Evolutionary conservation across 2,113 vertebrate genomes (phyloP).

Genomic region (Platycercus adscitus): DNA sequence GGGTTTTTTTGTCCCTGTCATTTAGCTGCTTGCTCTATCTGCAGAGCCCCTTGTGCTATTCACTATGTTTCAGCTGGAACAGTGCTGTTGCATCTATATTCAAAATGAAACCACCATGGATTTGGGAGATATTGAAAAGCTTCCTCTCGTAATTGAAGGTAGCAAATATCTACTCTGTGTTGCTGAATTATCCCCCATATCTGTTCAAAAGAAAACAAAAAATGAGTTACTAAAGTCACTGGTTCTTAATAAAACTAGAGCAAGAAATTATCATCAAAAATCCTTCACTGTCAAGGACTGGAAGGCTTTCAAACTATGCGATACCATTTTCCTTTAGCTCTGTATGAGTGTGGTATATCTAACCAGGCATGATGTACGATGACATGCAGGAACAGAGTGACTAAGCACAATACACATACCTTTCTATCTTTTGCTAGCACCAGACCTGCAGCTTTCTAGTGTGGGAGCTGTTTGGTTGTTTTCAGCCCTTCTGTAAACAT

Average conservation of each 20-base stretch:
- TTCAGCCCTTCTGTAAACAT: not conserved
- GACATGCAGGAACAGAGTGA: not conserved
- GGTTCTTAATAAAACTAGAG: not conserved
- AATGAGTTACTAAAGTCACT: not conserved
- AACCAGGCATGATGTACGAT: not conserved
- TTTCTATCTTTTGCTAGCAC: not conserved
- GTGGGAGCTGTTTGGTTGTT: not conserved
- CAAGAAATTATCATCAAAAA: not conserved
- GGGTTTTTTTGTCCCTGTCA: not conserved
- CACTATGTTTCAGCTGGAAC: not conserved
- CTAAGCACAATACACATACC: not conserved
- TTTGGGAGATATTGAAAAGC: not conserved
- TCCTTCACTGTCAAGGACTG: not conserved
- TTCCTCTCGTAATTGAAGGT: not conserved
- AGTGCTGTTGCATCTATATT: not conserved
- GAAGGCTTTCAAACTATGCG: not conserved
- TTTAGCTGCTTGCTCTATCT: not conserved
- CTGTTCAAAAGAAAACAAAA: not conserved
- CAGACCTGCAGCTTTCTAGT: not conserved
- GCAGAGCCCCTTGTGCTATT: not conserved
- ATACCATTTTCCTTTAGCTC: not conserved
- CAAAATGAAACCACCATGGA: not conserved
- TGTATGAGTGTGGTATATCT: not conserved
- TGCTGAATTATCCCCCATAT: not conserved
- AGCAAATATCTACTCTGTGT: not conserved